These are phyloP conservation scores for Drosophila quadrilineata DNA, from an alignment of 1,140 invertebrate species.

Conservation along the genomic window DNA sequence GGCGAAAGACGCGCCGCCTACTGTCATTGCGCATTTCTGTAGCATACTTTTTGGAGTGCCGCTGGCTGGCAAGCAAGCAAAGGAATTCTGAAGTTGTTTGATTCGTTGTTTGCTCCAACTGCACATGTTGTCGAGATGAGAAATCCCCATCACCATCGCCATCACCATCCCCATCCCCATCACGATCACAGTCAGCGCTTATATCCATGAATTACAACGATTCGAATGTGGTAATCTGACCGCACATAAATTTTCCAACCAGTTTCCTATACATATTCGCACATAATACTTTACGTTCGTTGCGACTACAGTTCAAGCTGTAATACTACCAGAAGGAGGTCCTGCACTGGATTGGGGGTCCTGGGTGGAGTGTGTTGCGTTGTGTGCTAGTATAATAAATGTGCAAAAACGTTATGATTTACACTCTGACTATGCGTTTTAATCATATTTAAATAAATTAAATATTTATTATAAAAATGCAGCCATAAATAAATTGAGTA, in stretches of 20 bases:
- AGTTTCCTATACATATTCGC: constrained; percentile 45
- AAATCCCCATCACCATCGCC: constrained; percentile 4
- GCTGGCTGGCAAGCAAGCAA: constrained; percentile 23
- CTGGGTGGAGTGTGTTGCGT: not conserved
- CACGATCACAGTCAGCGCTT: not conserved
- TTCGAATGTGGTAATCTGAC: constrained; percentile 67
- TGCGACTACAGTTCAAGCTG: not conserved
- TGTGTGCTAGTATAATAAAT: constrained; percentile 49
- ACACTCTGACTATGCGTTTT: constrained; percentile 52
- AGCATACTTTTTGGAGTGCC: constrained; percentile 69
- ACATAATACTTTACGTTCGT: constrained; percentile 46
- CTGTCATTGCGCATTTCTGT: constrained; percentile 64
- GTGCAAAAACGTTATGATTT: constrained; percentile 69
- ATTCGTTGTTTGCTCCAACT: constrained; percentile 11
- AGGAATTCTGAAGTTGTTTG: constrained; percentile 40
- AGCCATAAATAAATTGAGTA: constrained; percentile 68
- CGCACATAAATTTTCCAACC: constrained; percentile 63
- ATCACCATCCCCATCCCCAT: not conserved
- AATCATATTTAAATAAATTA: constrained; percentile 77
- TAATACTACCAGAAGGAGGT: not conserved
- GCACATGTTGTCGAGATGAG: constrained; percentile 35
- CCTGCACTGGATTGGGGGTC: too few relatives aligned
- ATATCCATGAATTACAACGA: constrained; percentile 56
- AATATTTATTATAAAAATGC: constrained; percentile 72
- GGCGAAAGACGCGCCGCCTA: too few relatives aligned